A percentile compares a stretch with the other conserved stretches of the same genome.
These are phyloP conservation scores for Phania funesta DNA, from an alignment of 2,888 invertebrate genomes.

Conservation along the genomic window DNA sequence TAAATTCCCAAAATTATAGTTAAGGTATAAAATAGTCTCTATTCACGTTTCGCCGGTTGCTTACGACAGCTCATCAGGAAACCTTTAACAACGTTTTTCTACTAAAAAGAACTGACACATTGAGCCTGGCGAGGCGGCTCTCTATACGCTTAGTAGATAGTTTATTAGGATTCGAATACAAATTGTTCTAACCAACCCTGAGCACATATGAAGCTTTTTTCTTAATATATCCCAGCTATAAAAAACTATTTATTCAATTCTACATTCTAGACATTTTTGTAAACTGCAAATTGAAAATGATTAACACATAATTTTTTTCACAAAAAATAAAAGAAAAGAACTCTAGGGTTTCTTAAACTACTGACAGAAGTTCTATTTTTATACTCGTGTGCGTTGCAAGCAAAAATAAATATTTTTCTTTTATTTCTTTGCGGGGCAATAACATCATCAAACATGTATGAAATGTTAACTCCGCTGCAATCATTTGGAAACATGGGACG, in stretches of 20 bases:
- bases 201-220: neutral
- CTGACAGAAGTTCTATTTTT: conserved; percentile 50
- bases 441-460: conserved; percentile 32
- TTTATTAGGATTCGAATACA: neutral
- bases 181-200: neutral
- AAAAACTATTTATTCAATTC: neutral
- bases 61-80: too few relatives aligned
- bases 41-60: too few relatives aligned
- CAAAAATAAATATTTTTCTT: conserved; percentile 7
- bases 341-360: conserved; percentile 51
- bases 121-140: too few relatives aligned
- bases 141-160: too few relatives aligned
- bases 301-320: conserved; percentile 22
- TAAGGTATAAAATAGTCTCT: too few relatives aligned
- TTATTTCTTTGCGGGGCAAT: conserved; percentile 2
- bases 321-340: neutral
- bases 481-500: conserved; percentile 30
- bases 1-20: too few relatives aligned
- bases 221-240: neutral
- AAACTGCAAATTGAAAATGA: conserved; percentile 11
- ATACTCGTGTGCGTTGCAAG: neutral
- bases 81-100: too few relatives aligned
- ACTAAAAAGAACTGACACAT: too few relatives aligned
- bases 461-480: conserved; percentile 13
- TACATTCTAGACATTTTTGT: neutral